Base-by-base conservation (phyloP, 35 echinoderm and acorn worm species). In the Hemicentrotus pulcherrimus region DNA sequence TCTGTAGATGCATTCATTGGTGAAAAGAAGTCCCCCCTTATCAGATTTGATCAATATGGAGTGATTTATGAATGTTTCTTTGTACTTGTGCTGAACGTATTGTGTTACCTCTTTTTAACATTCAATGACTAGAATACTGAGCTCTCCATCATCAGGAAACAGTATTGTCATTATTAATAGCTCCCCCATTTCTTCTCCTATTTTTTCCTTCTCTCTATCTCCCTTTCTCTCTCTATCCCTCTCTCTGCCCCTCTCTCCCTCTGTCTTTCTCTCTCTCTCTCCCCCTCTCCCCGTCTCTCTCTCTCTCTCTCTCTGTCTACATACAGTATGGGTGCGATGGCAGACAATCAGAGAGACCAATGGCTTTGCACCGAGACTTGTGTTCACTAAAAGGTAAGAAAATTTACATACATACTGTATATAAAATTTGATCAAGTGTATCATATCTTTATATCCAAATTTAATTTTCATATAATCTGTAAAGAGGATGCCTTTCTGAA, bases 331-430 rank as follows among this genome's bases (percentile, higher is more conserved):
- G 15, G n/a, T 93, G 32, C 41, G 48, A 58, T 30, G 47, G 91
- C 11, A 93, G 91, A 58, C 91, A 93, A 22, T 32, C 91, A 28
- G 91, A 93, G 91, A 93, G 91, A 33, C 91, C 91, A 16, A 47
- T 93, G 30, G 48, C 18, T 19, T 47, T 93, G 13, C n/a, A 31
- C 11, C 15, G 48, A 58, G 91, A 93, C 46, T 28, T 93, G 16
- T 93, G 91, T n/a, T 93, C 91, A 31, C 47, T 93, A 31, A 93
- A 93, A 93, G 91, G 91, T 93, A 93, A 93, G 30, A 31, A 50
- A 78, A 78, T 15, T 55, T 41, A 41, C 35, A 41, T 41, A 41
- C 35, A 55, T 14, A 55, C 50, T 0, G 50, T 55, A 55, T 41
- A 41, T 28, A 2, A 78, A 78, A 78, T 78, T 24, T 24, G 50